A percentile compares a stretch with the other conserved stretches of the same genome.
These are phyloP conservation scores for Sylvia atricapilla DNA, from an alignment of 2,113 vertebrate species.

Conservation along the genomic window DNA sequence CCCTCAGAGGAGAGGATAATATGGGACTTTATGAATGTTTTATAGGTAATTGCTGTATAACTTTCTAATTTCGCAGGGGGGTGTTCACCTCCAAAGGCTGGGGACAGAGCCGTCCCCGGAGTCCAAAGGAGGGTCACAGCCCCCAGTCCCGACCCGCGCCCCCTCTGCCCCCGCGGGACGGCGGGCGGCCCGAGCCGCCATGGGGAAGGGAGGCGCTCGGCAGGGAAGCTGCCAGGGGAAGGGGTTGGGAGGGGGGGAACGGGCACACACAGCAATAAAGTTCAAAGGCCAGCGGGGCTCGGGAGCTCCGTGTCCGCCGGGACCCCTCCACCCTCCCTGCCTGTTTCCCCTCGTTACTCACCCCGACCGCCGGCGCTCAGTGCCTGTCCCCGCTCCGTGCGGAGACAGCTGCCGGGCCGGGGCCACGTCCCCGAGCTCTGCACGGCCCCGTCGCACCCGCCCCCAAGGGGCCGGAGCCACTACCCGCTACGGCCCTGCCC, in stretches of 20 bases:
- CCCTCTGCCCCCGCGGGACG: neutral
- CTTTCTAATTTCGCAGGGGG: conserved; percentile 52
- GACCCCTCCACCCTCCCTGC: conserved; percentile 5
- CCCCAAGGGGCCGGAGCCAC: neutral
- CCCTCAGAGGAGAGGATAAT: conserved; percentile 65
- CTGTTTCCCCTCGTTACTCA: conserved; percentile 67
- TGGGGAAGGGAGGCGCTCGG: neutral
- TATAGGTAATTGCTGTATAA: conserved; percentile 73
- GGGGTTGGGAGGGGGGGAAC: too few relatives aligned
- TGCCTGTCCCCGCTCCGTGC: conserved; percentile 70
- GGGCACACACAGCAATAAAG: neutral
- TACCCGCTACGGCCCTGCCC: neutral
- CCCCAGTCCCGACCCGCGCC: neutral
- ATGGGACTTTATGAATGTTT: conserved; percentile 69
- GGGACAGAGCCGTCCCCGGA: neutral
- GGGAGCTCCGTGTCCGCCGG: neutral
- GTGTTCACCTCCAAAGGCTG: neutral
- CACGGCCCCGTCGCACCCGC: neutral
- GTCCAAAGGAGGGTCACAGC: neutral
- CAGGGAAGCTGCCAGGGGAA: neutral
- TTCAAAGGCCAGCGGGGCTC: conserved; percentile 9
- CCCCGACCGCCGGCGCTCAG: conserved; percentile 72
- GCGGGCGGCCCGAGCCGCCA: neutral
- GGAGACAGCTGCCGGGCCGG: conserved; percentile 81
- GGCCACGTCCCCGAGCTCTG: neutral